Evolutionary conservation across 2,797 vertebrate genomes (phyloP), one percentile per base, ranked within the genome.

Genomic region (Brachyrhaphis roseni): DNA sequence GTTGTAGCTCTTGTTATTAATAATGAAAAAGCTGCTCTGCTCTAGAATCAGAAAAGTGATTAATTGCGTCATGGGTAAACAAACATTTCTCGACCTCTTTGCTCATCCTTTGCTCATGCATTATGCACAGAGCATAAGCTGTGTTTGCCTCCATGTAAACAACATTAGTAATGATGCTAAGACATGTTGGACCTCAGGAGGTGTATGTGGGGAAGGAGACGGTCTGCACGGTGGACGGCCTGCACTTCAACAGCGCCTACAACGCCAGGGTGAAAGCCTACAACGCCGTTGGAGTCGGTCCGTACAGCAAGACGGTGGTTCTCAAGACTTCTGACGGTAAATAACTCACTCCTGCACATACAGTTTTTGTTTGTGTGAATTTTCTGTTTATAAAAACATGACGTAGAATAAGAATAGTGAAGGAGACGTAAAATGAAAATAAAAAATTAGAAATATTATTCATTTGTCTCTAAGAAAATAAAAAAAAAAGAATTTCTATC

Each of bases 131-230:
- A 76, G 28, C 16, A 36, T 10, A 57, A 72, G 39, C 74, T 57
- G 15, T 62, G 57, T 23, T n/a, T 57, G 45, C 8, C 57, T 59
- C 43, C 34, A 43, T 53, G 78, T 75, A 45, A 80, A 36, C 51
- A 76, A 59, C 18, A 75, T 85, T 49, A 72, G 28, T 64, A 75
- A 72, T 53, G 23, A 78, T 72, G 70, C 16, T 66, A 0, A 73
- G 59, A 64, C 80, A 31, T 75, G 55, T 75, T 39, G 72, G 68
- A 39, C 71, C 45, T n/a, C 88, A 99, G 98, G 98, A 99, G 89
- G 98, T 99, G 0, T 99, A 99, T 8, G 97, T 98, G 47, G 98
- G 98, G 83, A 99, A 98, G 94, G 98, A 99, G 94, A 99, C 97
- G 0, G 94, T 99, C 82, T 99, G 98, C 82, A 99, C 98, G 3